A percentile compares a stretch with the other conserved stretches of the same genome.
These are phyloP conservation scores for Drosophila pseudotakahashii DNA, from an alignment of 2,888 invertebrate genomes.

Conservation along the genomic window DNA sequence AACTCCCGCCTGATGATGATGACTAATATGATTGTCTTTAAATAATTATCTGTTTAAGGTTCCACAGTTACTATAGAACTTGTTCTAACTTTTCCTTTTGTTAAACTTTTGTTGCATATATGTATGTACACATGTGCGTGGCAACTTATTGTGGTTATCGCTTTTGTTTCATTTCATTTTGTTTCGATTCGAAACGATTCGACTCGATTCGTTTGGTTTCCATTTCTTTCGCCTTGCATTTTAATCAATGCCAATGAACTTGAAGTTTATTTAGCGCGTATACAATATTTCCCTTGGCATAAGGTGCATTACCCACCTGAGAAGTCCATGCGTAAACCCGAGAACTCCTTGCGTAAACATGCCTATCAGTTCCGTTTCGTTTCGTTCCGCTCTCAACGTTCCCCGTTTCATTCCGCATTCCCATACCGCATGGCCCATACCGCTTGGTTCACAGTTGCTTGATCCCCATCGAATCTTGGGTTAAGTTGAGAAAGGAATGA, in stretches of 20 bases:
- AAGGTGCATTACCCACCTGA: constrained; percentile 16
- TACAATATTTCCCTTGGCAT: constrained; percentile 25
- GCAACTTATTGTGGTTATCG: constrained; percentile 6
- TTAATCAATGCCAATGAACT: constrained; percentile 75
- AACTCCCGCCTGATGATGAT: not conserved
- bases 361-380: constrained; percentile 15
- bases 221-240: constrained; percentile 48
- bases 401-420: not conserved
- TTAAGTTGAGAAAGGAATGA: not conserved
- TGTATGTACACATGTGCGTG: constrained; percentile 2
- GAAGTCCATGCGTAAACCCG: constrained; percentile 15
- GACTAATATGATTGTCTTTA: not conserved
- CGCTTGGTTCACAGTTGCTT: constrained; percentile 5
- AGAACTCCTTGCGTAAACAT: constrained; percentile 11
- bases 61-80: not conserved
- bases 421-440: not conserved
- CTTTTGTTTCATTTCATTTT: constrained; percentile 11
- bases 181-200: constrained; percentile 20
- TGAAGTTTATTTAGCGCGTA: constrained; percentile 60
- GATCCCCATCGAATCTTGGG: constrained; percentile 15
- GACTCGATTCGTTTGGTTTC: constrained; percentile 32
- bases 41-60: not conserved
- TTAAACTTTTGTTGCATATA: constrained; percentile 1
- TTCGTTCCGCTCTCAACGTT: not conserved
- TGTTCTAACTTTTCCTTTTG: constrained; percentile 13